Conservation (phyloP, 2,888 invertebrate species). For the Brenthis ino region DNA sequence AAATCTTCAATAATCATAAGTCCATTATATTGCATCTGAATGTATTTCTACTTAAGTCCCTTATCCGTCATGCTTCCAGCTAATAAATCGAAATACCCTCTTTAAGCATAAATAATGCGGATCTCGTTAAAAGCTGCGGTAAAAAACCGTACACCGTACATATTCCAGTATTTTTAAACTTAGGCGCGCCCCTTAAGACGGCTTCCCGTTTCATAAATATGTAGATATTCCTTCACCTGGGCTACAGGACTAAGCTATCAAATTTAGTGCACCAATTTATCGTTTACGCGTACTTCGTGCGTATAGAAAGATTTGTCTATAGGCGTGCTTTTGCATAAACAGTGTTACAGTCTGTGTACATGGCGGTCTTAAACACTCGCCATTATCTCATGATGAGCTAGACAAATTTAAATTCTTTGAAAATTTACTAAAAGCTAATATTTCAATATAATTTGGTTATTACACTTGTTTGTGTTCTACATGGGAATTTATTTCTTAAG, state of each 20-base stretch:
- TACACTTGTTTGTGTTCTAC: neutral
- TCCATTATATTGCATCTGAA: conserved; percentile 62
- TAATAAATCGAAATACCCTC: conserved; percentile 74
- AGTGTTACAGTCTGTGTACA: conserved; percentile 63
- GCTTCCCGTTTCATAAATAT: conserved; percentile 79
- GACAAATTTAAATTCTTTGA: conserved; percentile 4
- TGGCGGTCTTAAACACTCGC: conserved; percentile 64
- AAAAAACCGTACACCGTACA: conserved; percentile 66
- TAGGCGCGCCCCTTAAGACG: conserved; percentile 71
- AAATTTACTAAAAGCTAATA: conserved; percentile 13
- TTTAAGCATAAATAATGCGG: conserved; percentile 77
- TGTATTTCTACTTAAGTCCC: conserved; percentile 62
- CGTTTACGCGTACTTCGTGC: conserved; percentile 46
- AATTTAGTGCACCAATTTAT: conserved; percentile 79
- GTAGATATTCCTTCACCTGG: conserved; percentile 81
- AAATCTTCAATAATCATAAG: neutral
- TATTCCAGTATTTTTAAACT: conserved; percentile 75
- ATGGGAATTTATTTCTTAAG: too few species aligned
- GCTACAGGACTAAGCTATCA: conserved; percentile 63
- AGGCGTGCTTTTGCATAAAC: conserved; percentile 76
- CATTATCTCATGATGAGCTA: conserved; percentile 58
- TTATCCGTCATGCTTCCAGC: conserved; percentile 76
- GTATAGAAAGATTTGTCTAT: conserved; percentile 72
- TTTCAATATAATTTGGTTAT: neutral
- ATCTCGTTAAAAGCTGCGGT: conserved; percentile 80